Base-by-base conservation (phyloP, 2,797 vertebrate species). In the Neosilurus mollespiculum region DNA sequence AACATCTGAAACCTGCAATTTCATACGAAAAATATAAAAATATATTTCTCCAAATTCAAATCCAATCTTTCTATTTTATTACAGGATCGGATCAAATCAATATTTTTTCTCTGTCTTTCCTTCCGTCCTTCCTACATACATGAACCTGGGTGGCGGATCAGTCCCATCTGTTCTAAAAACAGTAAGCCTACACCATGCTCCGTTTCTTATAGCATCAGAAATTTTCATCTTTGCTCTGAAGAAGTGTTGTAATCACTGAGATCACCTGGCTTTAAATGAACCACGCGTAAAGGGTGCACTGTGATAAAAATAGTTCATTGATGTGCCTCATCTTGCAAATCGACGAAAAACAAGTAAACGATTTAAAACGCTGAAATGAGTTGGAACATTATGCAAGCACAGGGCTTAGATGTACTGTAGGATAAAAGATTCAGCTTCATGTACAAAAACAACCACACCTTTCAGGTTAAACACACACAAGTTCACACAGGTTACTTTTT, bases 321-420 rank as follows among this genome's bases (percentile, higher is more conserved):
- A 70, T 70, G 67, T 70, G 67, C 37, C 43, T 70, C 67, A 70
- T 49, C 67, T 70, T 70, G 67, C 37, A 70, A 70, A 70, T n/a
- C 37, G 20, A n/a, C 0, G 43, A 11, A n/a, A 24, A 53, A 72
- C 22, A 16, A 16, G 22, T n/a, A 53, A 37, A 24, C n/a, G 12
- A 72, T 49, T 49, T 53, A 24, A 72, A 72, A 67, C 5, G 20
- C 43, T 70, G 18, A 14, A 20, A 18, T 1, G 1, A 49, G 37
- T 1, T 24, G 49, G 43, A 71, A 71, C 51, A 70, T 70, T 70
- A 70, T 49, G 67, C 43, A 72, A 72, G 43, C 43, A 72, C 22
- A 24, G 12, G n/a, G 14, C 2, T 72, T 24, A 53, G 4, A 43
- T 43, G 12, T 26, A n/a, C 22, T 24, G 49, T 24, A 72, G 49